Evolutionary conservation across 92 coral and sea anemone genomes (phyloP).

Genomic region (Palythoa heliodiscus): DNA sequence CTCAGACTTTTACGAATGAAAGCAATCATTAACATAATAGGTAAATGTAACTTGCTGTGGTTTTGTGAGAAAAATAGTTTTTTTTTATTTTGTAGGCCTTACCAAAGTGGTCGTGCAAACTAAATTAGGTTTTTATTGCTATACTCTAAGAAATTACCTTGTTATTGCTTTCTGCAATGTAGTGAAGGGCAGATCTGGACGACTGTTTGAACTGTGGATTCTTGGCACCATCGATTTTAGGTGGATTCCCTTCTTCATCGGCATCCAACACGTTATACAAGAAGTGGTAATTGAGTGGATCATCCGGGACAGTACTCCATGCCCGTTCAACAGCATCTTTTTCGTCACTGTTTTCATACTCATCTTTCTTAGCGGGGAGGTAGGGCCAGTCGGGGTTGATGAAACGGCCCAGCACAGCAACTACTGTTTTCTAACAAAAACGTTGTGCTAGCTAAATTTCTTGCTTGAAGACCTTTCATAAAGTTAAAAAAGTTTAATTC

Average conservation of each 20-base stretch:
- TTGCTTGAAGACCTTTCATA: no score
- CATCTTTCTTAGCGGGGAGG: slow-evolving; percentile 71
- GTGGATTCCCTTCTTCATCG: slow-evolving; percentile 74
- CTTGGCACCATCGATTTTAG: slow-evolving; percentile 53
- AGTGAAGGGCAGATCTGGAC: slow-evolving; percentile 70
- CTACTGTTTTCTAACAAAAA: slow-evolving; percentile 63
- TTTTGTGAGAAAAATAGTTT: no score
- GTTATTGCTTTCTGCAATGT: slow-evolving; percentile 72
- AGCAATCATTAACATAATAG: no score
- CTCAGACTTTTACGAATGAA: no score
- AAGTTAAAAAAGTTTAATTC: no score
- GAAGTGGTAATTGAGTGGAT: slow-evolving; percentile 86
- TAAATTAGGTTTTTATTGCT: no score
- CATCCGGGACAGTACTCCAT: slow-evolving; percentile 82
- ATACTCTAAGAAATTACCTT: slow-evolving; percentile 50
- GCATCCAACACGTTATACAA: slow-evolving; percentile 76
- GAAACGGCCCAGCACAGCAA: slow-evolving; percentile 78
- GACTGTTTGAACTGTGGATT: slow-evolving; percentile 59
- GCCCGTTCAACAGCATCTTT: slow-evolving; percentile 77
- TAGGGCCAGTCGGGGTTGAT: slow-evolving; percentile 91
- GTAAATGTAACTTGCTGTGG: no score
- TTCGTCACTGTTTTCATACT: slow-evolving; percentile 62
- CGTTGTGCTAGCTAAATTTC: neutral
- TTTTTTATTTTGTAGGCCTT: no score
- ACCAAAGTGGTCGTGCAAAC: no score